These are phyloP conservation scores for Toxotes lorentzi DNA, from an alignment of 2,797 vertebrate genomes.

Conservation along the genomic window DNA sequence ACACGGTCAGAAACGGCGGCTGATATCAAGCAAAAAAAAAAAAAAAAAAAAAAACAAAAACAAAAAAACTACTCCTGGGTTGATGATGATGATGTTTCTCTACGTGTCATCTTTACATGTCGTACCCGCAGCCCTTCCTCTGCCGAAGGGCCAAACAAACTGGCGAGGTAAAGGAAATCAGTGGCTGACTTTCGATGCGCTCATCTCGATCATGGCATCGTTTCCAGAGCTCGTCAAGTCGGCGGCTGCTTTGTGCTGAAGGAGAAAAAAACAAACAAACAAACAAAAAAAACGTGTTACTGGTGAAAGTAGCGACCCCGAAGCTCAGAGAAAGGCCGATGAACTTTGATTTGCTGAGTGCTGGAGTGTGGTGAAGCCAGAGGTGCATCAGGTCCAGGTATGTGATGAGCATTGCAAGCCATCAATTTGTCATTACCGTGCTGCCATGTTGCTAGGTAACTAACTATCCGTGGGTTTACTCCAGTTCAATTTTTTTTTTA, in stretches of 20 bases:
- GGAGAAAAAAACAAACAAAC: neutral
- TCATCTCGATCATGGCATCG: slow-evolving; percentile 55
- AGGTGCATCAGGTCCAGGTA: slow-evolving; percentile 74
- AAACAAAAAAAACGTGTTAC: neutral
- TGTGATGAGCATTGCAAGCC: slow-evolving; percentile 70
- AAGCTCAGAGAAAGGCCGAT: slow-evolving; percentile 33
- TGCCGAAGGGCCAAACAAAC: slow-evolving; percentile 46
- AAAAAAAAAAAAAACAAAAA: too few species aligned
- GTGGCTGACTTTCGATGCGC: slow-evolving; percentile 52
- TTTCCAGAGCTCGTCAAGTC: slow-evolving; percentile 32
- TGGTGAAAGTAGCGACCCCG: slow-evolving; percentile 18
- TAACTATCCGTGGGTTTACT: slow-evolving; percentile 79
- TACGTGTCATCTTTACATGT: slow-evolving; percentile 51
- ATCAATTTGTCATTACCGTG: slow-evolving; percentile 75
- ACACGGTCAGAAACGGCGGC: slow-evolving; percentile 51
- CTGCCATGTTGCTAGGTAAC: slow-evolving; percentile 86
- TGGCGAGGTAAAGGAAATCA: slow-evolving; percentile 55
- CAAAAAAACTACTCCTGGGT: too few species aligned
- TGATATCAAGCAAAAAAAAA: slow-evolving; percentile 16
- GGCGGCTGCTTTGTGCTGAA: slow-evolving; percentile 39
- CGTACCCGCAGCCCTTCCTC: slow-evolving; percentile 54
- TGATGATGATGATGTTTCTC: slow-evolving; percentile 56
- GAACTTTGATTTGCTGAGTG: slow-evolving; percentile 64
- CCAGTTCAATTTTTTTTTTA: slow-evolving; percentile 66
- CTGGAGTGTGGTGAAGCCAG: slow-evolving; percentile 32